Conservation (phyloP, 35 echinoderm and acorn worm species). For the Hemicentrotus pulcherrimus region DNA sequence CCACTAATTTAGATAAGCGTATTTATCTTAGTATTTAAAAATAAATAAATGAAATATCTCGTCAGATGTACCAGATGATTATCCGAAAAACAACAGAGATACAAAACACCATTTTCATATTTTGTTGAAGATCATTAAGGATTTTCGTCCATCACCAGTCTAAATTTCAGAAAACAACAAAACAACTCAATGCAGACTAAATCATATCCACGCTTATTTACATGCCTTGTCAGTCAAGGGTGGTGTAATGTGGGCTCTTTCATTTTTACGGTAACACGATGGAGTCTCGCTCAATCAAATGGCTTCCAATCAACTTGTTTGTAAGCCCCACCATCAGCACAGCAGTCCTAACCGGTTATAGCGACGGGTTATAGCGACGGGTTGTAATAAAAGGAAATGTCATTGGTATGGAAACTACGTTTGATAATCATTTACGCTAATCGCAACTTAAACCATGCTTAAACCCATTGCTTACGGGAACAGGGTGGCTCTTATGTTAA, state of each 20-base stretch:
- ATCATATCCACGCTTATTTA: background rate
- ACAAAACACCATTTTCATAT: too few species aligned
- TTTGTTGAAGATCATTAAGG: too few species aligned
- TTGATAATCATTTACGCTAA: background rate
- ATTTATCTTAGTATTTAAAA: too few species aligned
- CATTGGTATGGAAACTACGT: background rate
- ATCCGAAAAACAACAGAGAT: too few species aligned
- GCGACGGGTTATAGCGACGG: conserved; percentile 5
- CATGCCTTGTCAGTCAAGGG: background rate
- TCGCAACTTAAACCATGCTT: background rate
- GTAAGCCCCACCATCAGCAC: background rate
- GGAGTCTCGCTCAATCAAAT: background rate
- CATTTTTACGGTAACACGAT: background rate
- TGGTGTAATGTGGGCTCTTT: background rate
- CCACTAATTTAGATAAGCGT: too few species aligned
- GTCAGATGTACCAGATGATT: too few species aligned
- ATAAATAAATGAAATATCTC: too few species aligned
- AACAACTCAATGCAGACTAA: background rate
- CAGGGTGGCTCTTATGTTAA: too few species aligned
- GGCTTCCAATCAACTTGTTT: background rate
- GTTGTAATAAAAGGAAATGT: conserved; percentile 20
- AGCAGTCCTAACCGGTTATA: background rate
- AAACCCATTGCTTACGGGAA: too few species aligned
- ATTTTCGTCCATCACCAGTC: too few species aligned
- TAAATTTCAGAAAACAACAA: background rate